These are phyloP conservation scores for Flexamia atlantica DNA, from an alignment of 2,888 invertebrate species.

Conservation along the genomic window DNA sequence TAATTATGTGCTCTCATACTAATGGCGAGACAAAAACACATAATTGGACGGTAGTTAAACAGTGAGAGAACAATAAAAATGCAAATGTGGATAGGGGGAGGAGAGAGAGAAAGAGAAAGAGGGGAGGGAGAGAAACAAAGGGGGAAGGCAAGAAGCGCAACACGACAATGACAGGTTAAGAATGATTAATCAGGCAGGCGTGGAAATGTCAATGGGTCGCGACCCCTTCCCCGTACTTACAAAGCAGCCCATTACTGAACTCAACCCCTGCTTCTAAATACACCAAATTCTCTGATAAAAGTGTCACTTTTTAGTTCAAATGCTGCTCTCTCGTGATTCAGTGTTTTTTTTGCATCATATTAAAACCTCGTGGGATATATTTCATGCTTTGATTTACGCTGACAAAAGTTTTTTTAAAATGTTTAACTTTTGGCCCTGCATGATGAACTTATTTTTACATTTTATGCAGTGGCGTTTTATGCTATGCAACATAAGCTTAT, in stretches of 20 bases:
- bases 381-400: no score
- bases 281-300: slow-evolving; percentile 15
- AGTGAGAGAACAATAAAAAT: slow-evolving; percentile 45
- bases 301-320: slow-evolving; percentile 11
- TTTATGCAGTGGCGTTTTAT: no score
- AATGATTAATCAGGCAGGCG: slow-evolving; percentile 57
- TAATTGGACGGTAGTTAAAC: slow-evolving; percentile 29
- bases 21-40: not conserved
- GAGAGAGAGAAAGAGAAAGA: slow-evolving; percentile 61
- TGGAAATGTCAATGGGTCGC: slow-evolving; percentile 61
- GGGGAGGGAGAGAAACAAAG: slow-evolving; percentile 46
- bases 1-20: slow-evolving; percentile 4
- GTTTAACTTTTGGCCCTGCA: no score
- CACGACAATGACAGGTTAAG: slow-evolving; percentile 55
- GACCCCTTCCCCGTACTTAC: slow-evolving; percentile 39
- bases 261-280: not conserved
- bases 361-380: no score
- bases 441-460: no score
- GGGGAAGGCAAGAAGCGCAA: slow-evolving; percentile 62
- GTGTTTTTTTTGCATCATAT: not conserved
- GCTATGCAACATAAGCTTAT: no score
- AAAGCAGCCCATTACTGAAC: slow-evolving; percentile 44
- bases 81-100: slow-evolving; percentile 48
- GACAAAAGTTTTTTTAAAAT: no score
- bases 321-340: not conserved